Base-by-base conservation (phyloP, 1,140 invertebrate species). In the Acyrthosiphon pisum region DNA sequence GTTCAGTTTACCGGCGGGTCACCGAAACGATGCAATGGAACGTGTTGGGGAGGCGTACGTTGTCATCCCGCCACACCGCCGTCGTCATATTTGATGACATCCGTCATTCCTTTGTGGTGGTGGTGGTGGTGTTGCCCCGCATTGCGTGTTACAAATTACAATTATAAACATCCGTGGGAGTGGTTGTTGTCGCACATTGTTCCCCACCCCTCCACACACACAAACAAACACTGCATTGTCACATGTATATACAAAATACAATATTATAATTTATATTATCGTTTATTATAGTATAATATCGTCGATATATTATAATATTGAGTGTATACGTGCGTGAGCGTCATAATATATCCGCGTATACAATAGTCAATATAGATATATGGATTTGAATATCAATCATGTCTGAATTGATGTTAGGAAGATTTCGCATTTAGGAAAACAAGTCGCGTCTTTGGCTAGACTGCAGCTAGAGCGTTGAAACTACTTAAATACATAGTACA, bases 111-210 rank as follows among this genome's bases (percentile, higher is more conserved):
- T 41, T 37, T 37, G 18, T 48, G 2, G 11, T n/a, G n/a, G 6
- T 37, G 26, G 26, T 11, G 37, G 41, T n/a, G 84, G 14, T 56
- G 22, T 8, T 68, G 35, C 53, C 44, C 89, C 60, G 46, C n/a
- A 35, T 48, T 30, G 68, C 90, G 26, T 37, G 14, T 46, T 26
- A 76, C 56, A 46, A 35, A 50, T 37, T 68, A 53, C n/a, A 37
- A 35, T 50, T 92, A 83, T 92, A 92, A 92, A 92, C 48, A 83
- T 46, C 83, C 91, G 76, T 83, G 91, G 91, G 91, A 92, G 91
- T 81, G 91, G 88, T 83, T 48, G 44, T 46, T n/a, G 90, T 44
- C 37, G 22, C 90, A 1, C 46, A 92, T 92, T 92, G 76, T 92
- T 83, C 30, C 89, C 35, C 41, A 44, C 84, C n/a, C 60, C n/a